These are phyloP conservation scores for Dynastes tityus DNA, from an alignment of 2,888 invertebrate species.

Conservation along the genomic window DNA sequence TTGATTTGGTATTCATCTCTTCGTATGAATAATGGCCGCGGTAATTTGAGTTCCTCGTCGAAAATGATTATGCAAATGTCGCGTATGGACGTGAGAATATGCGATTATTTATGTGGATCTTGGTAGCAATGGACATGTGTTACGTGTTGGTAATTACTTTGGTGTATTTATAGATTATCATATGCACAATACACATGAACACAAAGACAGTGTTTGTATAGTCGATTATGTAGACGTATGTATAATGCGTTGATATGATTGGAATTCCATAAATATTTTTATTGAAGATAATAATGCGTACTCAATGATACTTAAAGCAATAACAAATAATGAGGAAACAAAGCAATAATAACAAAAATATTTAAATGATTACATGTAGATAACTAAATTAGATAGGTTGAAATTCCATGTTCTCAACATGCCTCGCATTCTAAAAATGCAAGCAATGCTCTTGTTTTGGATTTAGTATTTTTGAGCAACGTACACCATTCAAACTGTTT, in stretches of 20 bases:
- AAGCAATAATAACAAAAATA: too few relatives aligned
- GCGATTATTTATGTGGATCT: neutral
- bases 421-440: too few relatives aligned
- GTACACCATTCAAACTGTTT: too few relatives aligned
- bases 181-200: neutral
- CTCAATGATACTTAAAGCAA: too few relatives aligned
- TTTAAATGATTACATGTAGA: too few relatives aligned
- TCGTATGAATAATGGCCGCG: neutral
- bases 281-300: neutral
- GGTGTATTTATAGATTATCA: slow-evolving; percentile 3
- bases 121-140: too few relatives aligned
- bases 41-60: slow-evolving; percentile 29
- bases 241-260: slow-evolving; percentile 1
- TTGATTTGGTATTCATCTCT: slow-evolving; percentile 20
- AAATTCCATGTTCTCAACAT: slow-evolving; percentile 13
- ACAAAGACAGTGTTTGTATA: neutral
- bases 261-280: slow-evolving; percentile 2
- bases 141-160: neutral
- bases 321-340: too few relatives aligned
- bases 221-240: neutral
- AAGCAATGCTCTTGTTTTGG: too few relatives aligned
- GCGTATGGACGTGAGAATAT: slow-evolving; percentile 24
- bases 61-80: slow-evolving; percentile 16
- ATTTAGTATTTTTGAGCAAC: too few relatives aligned
- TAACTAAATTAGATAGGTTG: neutral